Evolutionary conservation across 2,113 vertebrate genomes (phyloP).

Genomic region (Tautogolabrus adspersus): DNA sequence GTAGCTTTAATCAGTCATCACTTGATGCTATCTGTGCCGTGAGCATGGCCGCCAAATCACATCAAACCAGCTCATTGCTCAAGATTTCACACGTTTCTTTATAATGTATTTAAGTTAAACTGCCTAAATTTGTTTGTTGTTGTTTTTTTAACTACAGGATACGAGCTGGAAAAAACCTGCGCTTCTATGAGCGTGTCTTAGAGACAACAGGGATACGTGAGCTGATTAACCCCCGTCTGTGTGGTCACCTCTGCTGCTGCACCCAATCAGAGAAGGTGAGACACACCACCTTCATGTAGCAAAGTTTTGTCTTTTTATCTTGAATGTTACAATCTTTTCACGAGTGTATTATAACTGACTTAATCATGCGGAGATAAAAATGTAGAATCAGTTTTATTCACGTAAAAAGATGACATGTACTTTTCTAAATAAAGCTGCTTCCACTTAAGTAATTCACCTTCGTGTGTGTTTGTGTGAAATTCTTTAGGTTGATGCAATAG

Average conservation of each 20-base stretch:
- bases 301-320: background rate
- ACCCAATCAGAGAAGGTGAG: slow-evolving; percentile 86
- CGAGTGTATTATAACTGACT: too few relatives aligned
- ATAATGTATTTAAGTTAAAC: background rate
- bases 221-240: slow-evolving; percentile 86
- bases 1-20: background rate
- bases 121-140: background rate
- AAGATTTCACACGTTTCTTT: background rate
- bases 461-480: slow-evolving; percentile 22
- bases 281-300: background rate
- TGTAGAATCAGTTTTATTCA: background rate
- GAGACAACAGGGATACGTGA: slow-evolving; percentile 78
- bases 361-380: too few relatives aligned
- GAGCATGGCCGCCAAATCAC: too few relatives aligned
- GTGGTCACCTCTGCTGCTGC: slow-evolving; percentile 90
- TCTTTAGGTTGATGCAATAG: slow-evolving; percentile 91
- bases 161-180: slow-evolving; percentile 89
- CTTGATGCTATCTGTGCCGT: background rate
- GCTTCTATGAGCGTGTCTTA: slow-evolving; percentile 85
- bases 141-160: slow-evolving; percentile 76
- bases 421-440: too few relatives aligned
- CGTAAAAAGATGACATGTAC: too few relatives aligned
- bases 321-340: too few relatives aligned
- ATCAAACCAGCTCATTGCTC: too few relatives aligned
- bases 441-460: background rate